These are phyloP conservation scores for Glaucopsyche alexis DNA, from an alignment of 2,888 invertebrate genomes.

Conservation along the genomic window DNA sequence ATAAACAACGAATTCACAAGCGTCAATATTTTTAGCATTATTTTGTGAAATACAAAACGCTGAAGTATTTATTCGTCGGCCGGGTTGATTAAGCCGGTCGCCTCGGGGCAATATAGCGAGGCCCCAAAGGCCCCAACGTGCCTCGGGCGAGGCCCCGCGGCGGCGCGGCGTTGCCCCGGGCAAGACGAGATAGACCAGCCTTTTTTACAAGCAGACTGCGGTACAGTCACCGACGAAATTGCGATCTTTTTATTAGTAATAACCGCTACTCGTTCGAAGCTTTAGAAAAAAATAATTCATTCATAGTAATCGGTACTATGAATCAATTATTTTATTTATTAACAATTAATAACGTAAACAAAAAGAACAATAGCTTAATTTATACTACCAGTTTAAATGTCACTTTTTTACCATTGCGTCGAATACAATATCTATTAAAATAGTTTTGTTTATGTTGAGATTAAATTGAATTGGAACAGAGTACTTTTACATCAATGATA, in stretches of 20 bases:
- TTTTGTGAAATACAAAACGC: conserved; percentile 29
- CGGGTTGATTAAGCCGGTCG: conserved; percentile 56
- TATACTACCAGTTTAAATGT: too few species aligned
- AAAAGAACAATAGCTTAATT: too few species aligned
- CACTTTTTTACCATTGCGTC: too few species aligned
- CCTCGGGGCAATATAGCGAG: conserved; percentile 9
- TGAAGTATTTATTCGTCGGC: conserved; percentile 51
- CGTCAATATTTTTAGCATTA: conserved; percentile 16
- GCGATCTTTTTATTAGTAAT: not conserved
- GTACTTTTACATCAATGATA: too few species aligned
- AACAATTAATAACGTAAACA: too few species aligned
- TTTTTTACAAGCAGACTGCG: conserved; percentile 44
- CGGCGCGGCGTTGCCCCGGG: conserved; percentile 41
- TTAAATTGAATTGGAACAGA: too few species aligned
- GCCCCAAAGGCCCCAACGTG: conserved; percentile 33
- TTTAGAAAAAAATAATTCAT: too few species aligned
- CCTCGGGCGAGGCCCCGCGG: conserved; percentile 41
- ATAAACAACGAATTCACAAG: not conserved
- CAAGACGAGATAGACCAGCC: conserved; percentile 52
- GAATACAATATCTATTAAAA: too few species aligned
- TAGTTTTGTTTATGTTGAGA: too few species aligned
- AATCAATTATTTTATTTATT: too few species aligned
- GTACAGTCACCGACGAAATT: not conserved
- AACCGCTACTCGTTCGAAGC: not conserved
- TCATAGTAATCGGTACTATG: too few species aligned